Conservation (phyloP, 2,888 invertebrate genomes). For the Acronicta psi region DNA sequence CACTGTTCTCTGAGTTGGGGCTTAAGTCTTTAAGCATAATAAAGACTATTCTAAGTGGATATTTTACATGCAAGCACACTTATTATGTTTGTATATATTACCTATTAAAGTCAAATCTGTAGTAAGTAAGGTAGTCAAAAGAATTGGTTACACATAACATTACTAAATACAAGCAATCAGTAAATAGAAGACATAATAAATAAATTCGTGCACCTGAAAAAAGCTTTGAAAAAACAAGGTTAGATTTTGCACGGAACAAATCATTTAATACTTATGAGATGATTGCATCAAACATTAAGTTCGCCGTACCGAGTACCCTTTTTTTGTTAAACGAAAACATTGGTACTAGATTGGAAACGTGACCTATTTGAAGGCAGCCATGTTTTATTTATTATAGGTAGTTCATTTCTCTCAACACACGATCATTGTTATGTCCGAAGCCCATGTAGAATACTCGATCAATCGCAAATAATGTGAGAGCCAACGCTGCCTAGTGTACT, state of each 20-base stretch:
- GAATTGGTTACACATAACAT: too few species aligned
- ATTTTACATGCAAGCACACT: too few species aligned
- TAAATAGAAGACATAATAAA: too few species aligned
- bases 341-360: constrained; percentile 58
- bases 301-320: constrained; percentile 39
- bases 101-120: too few species aligned
- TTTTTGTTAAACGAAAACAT: constrained; percentile 50
- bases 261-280: constrained; percentile 34
- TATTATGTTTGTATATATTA: too few species aligned
- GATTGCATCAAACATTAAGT: constrained; percentile 49
- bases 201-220: too few species aligned
- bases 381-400: constrained; percentile 43
- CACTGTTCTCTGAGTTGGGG: too few species aligned
- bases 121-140: too few species aligned
- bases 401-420: constrained; percentile 45
- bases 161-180: too few species aligned
- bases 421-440: constrained; percentile 44
- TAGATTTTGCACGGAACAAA: constrained; percentile 24
- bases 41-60: too few species aligned
- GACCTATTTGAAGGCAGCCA: constrained; percentile 48
- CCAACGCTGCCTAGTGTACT: constrained; percentile 3
- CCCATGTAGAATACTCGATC: constrained; percentile 48
- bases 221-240: not conserved
- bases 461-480: constrained; percentile 39
- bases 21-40: too few species aligned